phyloP scores from a whole-genome alignment of 1,140 invertebrate species.

The Drosophila bifasciata region DNA sequence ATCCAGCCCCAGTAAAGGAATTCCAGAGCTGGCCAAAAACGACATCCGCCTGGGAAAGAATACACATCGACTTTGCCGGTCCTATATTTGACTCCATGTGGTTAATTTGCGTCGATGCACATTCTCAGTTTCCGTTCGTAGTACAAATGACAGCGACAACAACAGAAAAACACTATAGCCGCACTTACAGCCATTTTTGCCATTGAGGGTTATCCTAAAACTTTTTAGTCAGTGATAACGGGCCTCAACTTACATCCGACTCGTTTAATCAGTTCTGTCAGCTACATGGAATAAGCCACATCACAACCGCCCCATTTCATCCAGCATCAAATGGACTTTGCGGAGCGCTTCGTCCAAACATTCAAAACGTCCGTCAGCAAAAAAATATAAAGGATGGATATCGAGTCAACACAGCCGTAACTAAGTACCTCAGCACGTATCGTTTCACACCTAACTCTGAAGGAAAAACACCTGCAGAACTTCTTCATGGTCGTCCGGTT shows the following conservation, averaged over 20 bases:
- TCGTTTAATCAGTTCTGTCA: no score
- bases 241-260: background rate
- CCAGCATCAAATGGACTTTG: slow-evolving; percentile 20
- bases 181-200: slow-evolving; percentile 42
- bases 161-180: slow-evolving; percentile 18
- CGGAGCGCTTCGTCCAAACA: slow-evolving; percentile 12
- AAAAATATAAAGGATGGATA: slow-evolving; percentile 12
- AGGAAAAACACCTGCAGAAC: slow-evolving; percentile 12
- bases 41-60: no score
- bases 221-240: slow-evolving; percentile 60
- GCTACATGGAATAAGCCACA: no score
- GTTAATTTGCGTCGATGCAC: no score
- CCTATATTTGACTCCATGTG: no score
- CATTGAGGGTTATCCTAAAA: slow-evolving; percentile 52
- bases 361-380: slow-evolving; percentile 13
- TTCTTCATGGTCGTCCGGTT: no score
- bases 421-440: slow-evolving; percentile 11
- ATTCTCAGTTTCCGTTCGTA: slow-evolving; percentile 37
- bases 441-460: slow-evolving; percentile 9
- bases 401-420: background rate
- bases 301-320: slow-evolving; percentile 15
- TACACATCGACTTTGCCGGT: no score
- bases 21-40: no score
- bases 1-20: no score
- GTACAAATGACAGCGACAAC: slow-evolving; percentile 25